Evolutionary conservation across 2,113 vertebrate genomes (phyloP).

Genomic region (Gnathochromis pfefferi): DNA sequence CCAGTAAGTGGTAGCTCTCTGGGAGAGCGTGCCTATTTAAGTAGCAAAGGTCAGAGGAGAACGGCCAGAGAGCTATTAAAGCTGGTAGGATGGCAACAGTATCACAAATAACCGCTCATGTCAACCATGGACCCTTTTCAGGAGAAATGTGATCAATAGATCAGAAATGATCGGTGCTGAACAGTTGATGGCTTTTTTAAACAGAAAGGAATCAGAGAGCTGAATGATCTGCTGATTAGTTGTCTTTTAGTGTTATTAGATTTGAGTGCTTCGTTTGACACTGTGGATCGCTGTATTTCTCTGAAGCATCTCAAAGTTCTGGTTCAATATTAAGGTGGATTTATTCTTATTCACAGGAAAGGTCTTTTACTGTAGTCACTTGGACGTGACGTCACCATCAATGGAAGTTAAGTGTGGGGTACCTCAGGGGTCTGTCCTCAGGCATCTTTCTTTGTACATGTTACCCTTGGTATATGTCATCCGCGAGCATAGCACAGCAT

Average conservation of each 20-base stretch:
- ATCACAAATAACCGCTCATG: background rate
- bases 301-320: background rate
- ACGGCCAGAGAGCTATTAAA: background rate
- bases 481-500: fast-evolving
- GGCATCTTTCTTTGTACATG: background rate
- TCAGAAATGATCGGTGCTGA: background rate
- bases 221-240: background rate
- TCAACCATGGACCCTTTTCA: background rate
- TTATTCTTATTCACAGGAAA: background rate
- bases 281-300: background rate
- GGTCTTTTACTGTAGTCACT: background rate
- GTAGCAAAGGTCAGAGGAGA: background rate
- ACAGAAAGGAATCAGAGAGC: background rate
- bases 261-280: background rate
- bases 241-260: background rate
- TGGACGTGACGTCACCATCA: background rate
- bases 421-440: background rate
- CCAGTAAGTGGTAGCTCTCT: background rate
- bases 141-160: background rate
- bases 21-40: background rate
- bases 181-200: background rate
- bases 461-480: background rate
- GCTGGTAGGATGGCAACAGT: background rate
- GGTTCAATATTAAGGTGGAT: background rate
- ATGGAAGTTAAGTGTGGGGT: background rate